These are phyloP conservation scores for Gambusia yucatana DNA, from an alignment of 2,797 vertebrate genomes.

Conservation along the genomic window DNA sequence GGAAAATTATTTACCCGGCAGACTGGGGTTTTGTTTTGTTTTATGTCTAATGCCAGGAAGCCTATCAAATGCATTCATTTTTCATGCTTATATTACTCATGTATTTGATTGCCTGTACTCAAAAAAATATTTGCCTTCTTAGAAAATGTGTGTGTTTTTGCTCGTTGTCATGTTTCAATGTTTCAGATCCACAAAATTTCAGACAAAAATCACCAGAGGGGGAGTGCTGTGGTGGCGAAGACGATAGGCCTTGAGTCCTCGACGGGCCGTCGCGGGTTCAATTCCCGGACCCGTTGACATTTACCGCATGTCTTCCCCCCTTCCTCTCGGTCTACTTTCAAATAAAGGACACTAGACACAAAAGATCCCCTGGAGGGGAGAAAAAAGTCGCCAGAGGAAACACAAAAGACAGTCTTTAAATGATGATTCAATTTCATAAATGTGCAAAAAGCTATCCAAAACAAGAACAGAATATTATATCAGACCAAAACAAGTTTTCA, in stretches of 20 bases:
- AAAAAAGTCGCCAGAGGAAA: neutral
- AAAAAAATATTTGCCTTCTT: neutral
- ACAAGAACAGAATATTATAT: neutral
- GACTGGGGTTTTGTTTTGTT: neutral
- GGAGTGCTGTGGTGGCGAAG: too few species aligned
- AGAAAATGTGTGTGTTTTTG: neutral
- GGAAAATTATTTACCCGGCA: neutral
- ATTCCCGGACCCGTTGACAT: too few species aligned
- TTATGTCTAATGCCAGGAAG: neutral
- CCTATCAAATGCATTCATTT: neutral
- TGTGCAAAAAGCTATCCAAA: neutral
- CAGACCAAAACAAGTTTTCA: neutral
- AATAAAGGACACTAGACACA: too few species aligned
- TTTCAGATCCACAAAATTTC: neutral
- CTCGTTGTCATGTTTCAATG: neutral
- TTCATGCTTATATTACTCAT: neutral
- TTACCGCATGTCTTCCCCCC: too few species aligned
- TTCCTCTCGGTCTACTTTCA: too few species aligned
- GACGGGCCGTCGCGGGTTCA: too few species aligned
- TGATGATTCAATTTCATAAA: neutral
- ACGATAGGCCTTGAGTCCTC: too few species aligned
- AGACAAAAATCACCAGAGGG: neutral
- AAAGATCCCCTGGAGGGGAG: too few species aligned
- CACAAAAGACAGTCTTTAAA: neutral
- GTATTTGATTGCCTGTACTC: neutral